Evolutionary conservation across 2,797 vertebrate species (phyloP).

Genomic region (Linurgus olivaceus): DNA sequence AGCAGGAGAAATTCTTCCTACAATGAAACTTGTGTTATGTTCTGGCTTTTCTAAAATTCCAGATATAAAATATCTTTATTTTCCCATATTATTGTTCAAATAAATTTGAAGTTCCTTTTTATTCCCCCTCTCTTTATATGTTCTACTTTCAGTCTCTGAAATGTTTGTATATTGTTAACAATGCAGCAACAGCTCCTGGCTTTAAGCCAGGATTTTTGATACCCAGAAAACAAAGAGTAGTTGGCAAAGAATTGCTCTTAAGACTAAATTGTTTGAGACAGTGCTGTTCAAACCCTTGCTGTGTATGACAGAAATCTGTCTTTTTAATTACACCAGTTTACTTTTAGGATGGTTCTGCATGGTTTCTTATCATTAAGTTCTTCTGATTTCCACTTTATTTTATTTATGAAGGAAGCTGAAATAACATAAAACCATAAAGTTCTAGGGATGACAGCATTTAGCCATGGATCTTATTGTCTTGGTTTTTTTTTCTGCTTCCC

Average conservation of each 20-base stretch:
- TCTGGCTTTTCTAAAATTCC: not conserved
- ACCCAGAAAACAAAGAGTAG: not conserved
- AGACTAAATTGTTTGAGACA: not conserved
- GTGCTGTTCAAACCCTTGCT: not conserved
- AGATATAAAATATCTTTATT: not conserved
- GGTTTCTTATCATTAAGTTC: not conserved
- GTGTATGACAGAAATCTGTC: not conserved
- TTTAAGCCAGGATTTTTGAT: not conserved
- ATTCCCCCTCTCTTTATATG: not conserved
- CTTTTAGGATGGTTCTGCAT: not conserved
- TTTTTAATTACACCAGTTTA: not conserved
- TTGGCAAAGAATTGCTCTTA: not conserved
- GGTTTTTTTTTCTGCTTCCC: not conserved
- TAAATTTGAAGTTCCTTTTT: not conserved
- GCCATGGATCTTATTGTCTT: not conserved
- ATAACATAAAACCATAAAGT: not conserved
- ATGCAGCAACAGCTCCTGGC: not conserved
- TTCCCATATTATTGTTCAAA: not conserved
- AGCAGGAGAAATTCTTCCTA: not conserved
- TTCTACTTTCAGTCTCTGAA: not conserved
- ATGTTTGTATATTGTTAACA: not conserved
- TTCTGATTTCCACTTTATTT: not conserved
- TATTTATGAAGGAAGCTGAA: not conserved
- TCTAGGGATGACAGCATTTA: not conserved
- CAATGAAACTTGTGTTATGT: not conserved